Evolutionary conservation across 2,113 vertebrate genomes (phyloP).

Genomic region (Microtus ochrogaster): DNA sequence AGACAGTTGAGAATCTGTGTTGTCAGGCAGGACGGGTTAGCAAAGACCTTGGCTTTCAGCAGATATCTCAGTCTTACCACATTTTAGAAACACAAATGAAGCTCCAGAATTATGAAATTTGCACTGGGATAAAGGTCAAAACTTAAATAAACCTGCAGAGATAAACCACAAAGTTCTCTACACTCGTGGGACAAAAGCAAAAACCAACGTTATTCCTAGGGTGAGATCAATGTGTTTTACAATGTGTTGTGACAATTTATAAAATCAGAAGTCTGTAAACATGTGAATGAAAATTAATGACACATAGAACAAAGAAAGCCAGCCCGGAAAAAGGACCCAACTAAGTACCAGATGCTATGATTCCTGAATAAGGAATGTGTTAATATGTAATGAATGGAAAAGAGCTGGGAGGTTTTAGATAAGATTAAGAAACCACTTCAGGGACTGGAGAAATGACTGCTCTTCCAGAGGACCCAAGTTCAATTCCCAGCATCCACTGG

Average conservation of each 20-base stretch:
- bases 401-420: not conserved
- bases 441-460: too few relatives aligned
- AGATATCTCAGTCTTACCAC: not conserved
- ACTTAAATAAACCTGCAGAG: not conserved
- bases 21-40: not conserved
- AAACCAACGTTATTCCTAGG: not conserved
- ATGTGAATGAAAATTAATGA: slow-evolving; percentile 16
- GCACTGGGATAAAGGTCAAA: not conserved
- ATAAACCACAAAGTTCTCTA: not conserved
- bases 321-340: not conserved
- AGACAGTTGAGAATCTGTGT: not conserved
- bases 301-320: slow-evolving; percentile 12
- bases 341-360: not conserved
- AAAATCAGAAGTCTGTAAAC: not conserved
- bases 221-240: not conserved
- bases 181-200: not conserved
- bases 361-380: not conserved
- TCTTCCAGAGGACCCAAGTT: too few relatives aligned
- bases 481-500: too few relatives aligned
- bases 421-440: not conserved
- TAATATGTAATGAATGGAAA: not conserved
- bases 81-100: slow-evolving; percentile 4
- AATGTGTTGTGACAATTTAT: not conserved
- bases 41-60: not conserved
- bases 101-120: not conserved